phyloP scores from a whole-genome alignment of 1,140 invertebrate genomes.

The Spodoptera litura region DNA sequence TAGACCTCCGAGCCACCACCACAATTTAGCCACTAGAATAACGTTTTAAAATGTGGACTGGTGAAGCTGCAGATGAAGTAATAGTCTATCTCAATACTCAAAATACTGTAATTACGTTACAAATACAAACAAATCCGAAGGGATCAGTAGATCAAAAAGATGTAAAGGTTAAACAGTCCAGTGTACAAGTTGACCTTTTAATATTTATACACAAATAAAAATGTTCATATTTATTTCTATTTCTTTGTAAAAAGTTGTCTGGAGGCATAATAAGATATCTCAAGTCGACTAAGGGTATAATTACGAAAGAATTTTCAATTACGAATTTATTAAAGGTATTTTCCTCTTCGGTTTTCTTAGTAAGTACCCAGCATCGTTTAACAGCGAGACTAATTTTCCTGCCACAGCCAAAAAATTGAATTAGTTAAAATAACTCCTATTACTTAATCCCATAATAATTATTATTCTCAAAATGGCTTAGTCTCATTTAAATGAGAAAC shows the following conservation, averaged over 20 bases:
- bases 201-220: background rate
- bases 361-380: background rate
- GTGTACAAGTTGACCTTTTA: too few species aligned
- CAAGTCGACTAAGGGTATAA: background rate
- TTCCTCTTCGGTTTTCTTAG: background rate
- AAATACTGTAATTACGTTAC: too few species aligned
- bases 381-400: background rate
- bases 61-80: too few species aligned
- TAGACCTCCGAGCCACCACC: too few species aligned
- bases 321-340: background rate
- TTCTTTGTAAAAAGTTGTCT: too few species aligned
- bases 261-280: background rate
- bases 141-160: too few species aligned
- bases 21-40: too few species aligned
- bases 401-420: background rate
- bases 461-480: slow-evolving; percentile 48
- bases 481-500: slow-evolving; percentile 58
- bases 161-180: too few species aligned
- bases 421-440: slow-evolving; percentile 23
- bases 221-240: background rate
- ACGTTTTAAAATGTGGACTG: too few species aligned
- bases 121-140: too few species aligned
- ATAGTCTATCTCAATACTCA: too few species aligned
- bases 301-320: background rate
- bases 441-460: slow-evolving; percentile 45